Percentiles rank a stretch among this genome's conserved stretches.
phyloP scores from a whole-genome alignment of 2,797 vertebrate species.

The Eleutherodactylus coqui region DNA sequence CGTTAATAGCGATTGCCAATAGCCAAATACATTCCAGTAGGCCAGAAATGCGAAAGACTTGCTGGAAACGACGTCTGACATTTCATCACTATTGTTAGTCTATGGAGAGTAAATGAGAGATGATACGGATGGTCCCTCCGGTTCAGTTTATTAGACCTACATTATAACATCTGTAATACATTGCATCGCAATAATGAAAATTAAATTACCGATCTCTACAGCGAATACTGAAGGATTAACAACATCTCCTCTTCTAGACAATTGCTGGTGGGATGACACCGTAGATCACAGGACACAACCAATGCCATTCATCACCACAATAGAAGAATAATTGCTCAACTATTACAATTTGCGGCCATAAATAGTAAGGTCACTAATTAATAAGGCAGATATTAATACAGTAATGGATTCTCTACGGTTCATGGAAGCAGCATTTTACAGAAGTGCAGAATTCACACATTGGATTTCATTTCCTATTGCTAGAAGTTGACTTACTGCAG shows the following conservation, averaged over 20 bases:
- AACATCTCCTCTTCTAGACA: background rate
- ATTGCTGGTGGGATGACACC: background rate
- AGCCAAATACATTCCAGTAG: no score
- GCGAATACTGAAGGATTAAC: background rate
- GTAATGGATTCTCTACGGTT: slow-evolving; percentile 70
- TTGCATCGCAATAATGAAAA: slow-evolving; percentile 15
- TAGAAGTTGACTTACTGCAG: background rate
- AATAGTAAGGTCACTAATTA: slow-evolving; percentile 71
- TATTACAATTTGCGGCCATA: background rate
- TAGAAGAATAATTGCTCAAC: background rate
- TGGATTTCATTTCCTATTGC: slow-evolving; percentile 52
- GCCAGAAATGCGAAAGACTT: no score
- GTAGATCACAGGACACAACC: background rate
- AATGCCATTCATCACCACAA: slow-evolving; percentile 5
- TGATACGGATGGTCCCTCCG: slow-evolving; percentile 6
- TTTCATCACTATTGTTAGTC: background rate
- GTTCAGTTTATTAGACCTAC: slow-evolving; percentile 48
- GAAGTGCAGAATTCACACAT: slow-evolving; percentile 71
- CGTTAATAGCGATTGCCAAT: no score
- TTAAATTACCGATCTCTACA: background rate
- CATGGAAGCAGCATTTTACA: slow-evolving; percentile 72
- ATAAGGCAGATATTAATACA: slow-evolving; percentile 67
- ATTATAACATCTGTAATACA: slow-evolving; percentile 25
- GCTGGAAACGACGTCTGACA: background rate
- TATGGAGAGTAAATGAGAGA: background rate